Base-by-base conservation (phyloP, 2,113 vertebrate genomes). In the Rhinopomastus cyanomelas region DNA sequence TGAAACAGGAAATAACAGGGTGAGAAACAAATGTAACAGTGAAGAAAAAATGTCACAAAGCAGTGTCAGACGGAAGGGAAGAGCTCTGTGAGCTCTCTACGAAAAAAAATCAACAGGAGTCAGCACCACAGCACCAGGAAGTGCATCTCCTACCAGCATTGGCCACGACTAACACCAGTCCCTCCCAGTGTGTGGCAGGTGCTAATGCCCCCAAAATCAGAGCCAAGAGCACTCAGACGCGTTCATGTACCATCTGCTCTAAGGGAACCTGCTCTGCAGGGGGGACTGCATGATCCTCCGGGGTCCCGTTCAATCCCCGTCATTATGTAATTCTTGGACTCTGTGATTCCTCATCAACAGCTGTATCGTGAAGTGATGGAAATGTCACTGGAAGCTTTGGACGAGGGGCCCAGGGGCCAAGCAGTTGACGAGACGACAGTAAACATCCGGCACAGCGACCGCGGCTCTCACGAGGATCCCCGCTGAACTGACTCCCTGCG, bases 81-180 rank as follows among this genome's bases (percentile, higher is more conserved):
- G 37, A 76, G 44, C 21, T 60, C 56, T 34, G 27, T 22, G 30
- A 36, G 60, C 12, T 56, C 21, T 22, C 5, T 2, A 17, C 13
- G 16, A 25, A 72, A 29, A 32, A 51, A 59, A 80, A 17, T 25
- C 55, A 79, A 72, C 53, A 53, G 11, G 14, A 37, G 22, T 21
- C 48, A 18, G 16, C 51, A 22, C 11, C 29, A 5, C 6, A 16
- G 36, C 1, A 75, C 29, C 80, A 80, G 82, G 56, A 79, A 83
- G 11, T 16, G 8, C 27, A 37, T 60, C 37, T 59, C 42, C 77
- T 53, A 76, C 53, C 82, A 73, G 68, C 42, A 29, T 18, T 1
- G 23, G 39, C 32, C 26, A 37, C 0, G 17, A 34, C 56, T 11
- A 75, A 44, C 0, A 0, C 34, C n/a, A 62, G 11, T 12, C 76